Evolutionary conservation across 2,888 invertebrate species (phyloP).

Genomic region (Mythimna lalbum): DNA sequence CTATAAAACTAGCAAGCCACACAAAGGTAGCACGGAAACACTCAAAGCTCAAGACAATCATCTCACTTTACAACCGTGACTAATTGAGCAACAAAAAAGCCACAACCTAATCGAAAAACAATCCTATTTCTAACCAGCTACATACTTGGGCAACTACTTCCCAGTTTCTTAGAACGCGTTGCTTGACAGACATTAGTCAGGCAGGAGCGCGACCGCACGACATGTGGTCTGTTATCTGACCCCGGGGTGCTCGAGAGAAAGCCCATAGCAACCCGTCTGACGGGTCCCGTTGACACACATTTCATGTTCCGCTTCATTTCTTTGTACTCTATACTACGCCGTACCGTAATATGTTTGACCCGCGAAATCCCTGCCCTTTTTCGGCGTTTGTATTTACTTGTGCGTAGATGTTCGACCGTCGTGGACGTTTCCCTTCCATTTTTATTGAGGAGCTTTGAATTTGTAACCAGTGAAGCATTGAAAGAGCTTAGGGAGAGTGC

Average conservation of each 20-base stretch:
- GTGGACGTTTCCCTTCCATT: background rate
- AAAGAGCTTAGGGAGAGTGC: conserved; percentile 2
- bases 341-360: conserved; percentile 42
- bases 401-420: conserved; percentile 8
- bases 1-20: background rate
- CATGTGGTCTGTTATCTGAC: conserved; percentile 74
- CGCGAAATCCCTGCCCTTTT: conserved; percentile 36
- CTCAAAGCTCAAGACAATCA: conserved; percentile 11
- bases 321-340: conserved; percentile 57
- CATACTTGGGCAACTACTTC: conserved; percentile 34
- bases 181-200: conserved; percentile 59
- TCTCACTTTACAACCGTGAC: conserved; percentile 24
- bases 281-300: conserved; percentile 81
- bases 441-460: conserved; percentile 13
- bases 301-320: conserved; percentile 67
- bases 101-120: conserved; percentile 27
- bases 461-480: conserved; percentile 1
- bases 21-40: conserved; percentile 4
- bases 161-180: conserved; percentile 50
- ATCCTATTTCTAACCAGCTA: conserved; percentile 10
- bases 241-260: conserved; percentile 76
- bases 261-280: conserved; percentile 80
- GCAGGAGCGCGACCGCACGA: conserved; percentile 61
- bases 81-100: conserved; percentile 28
- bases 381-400: conserved; percentile 32